Evolutionary conservation across 1,140 invertebrate genomes (phyloP).

Genomic region (Protaetia brevitarsis): DNA sequence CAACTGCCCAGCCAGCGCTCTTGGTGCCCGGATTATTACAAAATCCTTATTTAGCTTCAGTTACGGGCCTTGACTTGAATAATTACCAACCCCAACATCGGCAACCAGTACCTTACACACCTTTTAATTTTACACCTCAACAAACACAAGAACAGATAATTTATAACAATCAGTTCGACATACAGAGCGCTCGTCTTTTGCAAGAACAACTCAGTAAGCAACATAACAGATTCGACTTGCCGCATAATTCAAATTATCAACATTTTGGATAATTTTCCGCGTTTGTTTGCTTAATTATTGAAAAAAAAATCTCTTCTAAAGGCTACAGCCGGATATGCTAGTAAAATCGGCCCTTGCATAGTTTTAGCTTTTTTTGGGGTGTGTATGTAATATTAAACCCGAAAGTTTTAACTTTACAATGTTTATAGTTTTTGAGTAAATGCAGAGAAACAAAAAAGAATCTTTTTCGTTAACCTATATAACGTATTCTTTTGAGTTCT

Average conservation of each 20-base stretch:
- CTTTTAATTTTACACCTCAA: slow-evolving; percentile 32
- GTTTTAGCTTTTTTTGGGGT: too few relatives aligned
- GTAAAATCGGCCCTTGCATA: too few relatives aligned
- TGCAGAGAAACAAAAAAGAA: too few relatives aligned
- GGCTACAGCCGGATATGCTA: too few relatives aligned
- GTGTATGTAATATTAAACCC: too few relatives aligned
- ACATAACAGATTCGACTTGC: slow-evolving; percentile 38
- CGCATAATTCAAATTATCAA: neutral
- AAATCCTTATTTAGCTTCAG: slow-evolving; percentile 18
- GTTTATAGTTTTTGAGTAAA: too few relatives aligned
- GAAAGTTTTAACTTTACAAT: too few relatives aligned
- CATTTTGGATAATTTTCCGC: neutral
- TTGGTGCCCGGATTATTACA: slow-evolving; percentile 6
- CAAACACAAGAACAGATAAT: slow-evolving; percentile 33
- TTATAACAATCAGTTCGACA: slow-evolving; percentile 35
- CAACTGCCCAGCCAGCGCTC: too few relatives aligned
- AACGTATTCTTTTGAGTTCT: too few relatives aligned
- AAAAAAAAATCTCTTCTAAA: neutral
- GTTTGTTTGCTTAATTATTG: neutral
- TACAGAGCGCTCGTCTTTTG: slow-evolving; percentile 27
- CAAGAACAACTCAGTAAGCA: slow-evolving; percentile 36
- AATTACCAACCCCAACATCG: slow-evolving; percentile 23
- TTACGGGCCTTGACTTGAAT: neutral
- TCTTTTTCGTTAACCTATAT: too few relatives aligned
- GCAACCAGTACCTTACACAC: slow-evolving; percentile 35